Evolutionary conservation across 2,113 vertebrate species (phyloP).

Genomic region (Datnioides undecimradiatus): DNA sequence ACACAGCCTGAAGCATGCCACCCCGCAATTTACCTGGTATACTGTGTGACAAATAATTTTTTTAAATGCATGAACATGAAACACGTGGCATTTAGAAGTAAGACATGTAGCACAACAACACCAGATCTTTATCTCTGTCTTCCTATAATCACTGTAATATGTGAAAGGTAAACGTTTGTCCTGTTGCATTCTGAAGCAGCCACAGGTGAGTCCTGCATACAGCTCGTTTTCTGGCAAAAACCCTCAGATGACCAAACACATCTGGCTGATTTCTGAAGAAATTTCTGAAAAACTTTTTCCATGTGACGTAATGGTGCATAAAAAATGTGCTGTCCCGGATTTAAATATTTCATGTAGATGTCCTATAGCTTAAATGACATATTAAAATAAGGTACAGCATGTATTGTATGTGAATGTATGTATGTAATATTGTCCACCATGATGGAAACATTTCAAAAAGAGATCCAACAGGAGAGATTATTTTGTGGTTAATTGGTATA

Average conservation of each 20-base stretch:
- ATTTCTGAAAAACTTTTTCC: not conserved
- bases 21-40: not conserved
- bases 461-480: not conserved
- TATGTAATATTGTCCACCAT: not conserved
- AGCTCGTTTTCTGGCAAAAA: not conserved
- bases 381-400: not conserved
- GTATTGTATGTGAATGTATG: not conserved
- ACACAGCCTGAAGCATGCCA: not conserved
- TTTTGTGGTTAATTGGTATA: not conserved
- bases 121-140: not conserved
- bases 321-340: not conserved
- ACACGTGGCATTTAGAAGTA: not conserved
- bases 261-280: too few species aligned
- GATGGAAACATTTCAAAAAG: not conserved
- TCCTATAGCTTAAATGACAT: not conserved
- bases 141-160: not conserved
- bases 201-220: not conserved
- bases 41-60: not conserved
- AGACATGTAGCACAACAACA: not conserved
- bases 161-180: not conserved
- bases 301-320: not conserved
- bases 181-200: not conserved
- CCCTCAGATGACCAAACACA: not conserved
- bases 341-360: too few species aligned
- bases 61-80: not conserved